Evolutionary conservation across 2,888 invertebrate species (phyloP).

Genomic region (Agrochola litura): DNA sequence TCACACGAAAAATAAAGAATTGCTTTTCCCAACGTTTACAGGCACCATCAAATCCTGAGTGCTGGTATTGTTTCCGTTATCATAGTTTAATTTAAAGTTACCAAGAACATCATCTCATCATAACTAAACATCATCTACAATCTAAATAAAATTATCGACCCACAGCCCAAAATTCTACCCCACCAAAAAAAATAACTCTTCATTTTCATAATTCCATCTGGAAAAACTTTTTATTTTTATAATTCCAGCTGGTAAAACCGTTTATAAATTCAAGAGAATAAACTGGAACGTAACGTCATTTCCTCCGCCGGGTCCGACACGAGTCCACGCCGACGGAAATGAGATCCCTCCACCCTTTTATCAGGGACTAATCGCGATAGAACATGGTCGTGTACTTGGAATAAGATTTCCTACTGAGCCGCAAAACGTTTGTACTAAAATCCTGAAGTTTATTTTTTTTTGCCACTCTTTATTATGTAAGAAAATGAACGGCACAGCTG

Average conservation of each 20-base stretch:
- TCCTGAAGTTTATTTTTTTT: slow-evolving; percentile 42
- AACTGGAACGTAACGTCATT: slow-evolving; percentile 74
- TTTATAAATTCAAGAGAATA: slow-evolving; percentile 75
- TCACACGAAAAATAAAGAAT: no score
- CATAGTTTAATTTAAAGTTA: neutral
- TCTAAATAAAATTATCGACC: neutral
- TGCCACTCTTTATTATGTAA: slow-evolving; percentile 26
- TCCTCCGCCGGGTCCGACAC: slow-evolving; percentile 77
- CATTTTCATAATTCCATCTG: slow-evolving; percentile 36
- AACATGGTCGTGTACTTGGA: slow-evolving; percentile 73
- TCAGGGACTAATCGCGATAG: slow-evolving; percentile 79
- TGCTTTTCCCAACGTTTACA: no score
- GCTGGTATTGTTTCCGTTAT: neutral
- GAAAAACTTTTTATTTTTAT: slow-evolving; percentile 48
- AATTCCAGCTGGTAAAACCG: slow-evolving; percentile 57
- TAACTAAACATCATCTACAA: neutral
- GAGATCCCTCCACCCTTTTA: slow-evolving; percentile 81
- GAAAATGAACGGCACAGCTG: slow-evolving; percentile 30
- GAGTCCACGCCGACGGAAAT: slow-evolving; percentile 79
- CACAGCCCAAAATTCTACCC: neutral
- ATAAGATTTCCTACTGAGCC: slow-evolving; percentile 70
- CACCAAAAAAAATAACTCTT: slow-evolving; percentile 17
- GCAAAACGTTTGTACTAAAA: slow-evolving; percentile 60
- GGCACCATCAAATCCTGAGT: no score
- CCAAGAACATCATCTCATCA: neutral